Base-by-base conservation (phyloP, 2,113 vertebrate species). In the Pedionomus torquatus region DNA sequence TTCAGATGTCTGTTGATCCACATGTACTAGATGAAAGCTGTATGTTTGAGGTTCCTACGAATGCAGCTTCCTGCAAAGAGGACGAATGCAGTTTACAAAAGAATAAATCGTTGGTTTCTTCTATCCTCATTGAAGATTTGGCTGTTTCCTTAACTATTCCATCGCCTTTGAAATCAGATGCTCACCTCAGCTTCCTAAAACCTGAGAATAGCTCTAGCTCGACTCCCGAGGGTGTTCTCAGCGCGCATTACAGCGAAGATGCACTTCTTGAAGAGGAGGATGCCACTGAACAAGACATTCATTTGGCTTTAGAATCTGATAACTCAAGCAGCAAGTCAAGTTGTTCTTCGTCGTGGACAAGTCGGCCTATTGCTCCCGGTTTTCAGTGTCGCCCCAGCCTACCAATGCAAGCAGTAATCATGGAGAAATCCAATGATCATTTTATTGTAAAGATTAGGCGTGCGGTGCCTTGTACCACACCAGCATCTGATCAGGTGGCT, bases 381-480 rank as follows among this genome's bases (percentile, higher is more conserved):
- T 99, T 99, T 77, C 97, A 99, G 80, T 99, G 99, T 97, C 98
- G 98, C 80, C 98, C 99, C 17, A 98, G 99, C 93, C 84, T 99
- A 11, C 99, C 99, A 30, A 99, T 99, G 99, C 99, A 99, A 91
- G 99, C 99, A 3, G 98, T 99, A 33, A 99, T 99, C 94, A 99
- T 99, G 98, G 99, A 99, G 96, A 99, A 98, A 92, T 99, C 99
- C 79, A 99, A 99, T 1, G 99, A 99, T 90, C 99, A 99, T 86
- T 99, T 99, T 63, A 99, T 99, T 61, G 98, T 99, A 11, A 99
- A 99, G 97, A 99, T 99, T 35, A 98, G 99, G 20, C 98, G 98
- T 66, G 97, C 98, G 0, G 71, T 97, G 71, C 98, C 99, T 0
- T 95, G 97, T 83, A 5, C 79, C 7, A 90, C 97, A 7, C 69